Conservation (phyloP, 2,888 invertebrate genomes). For the Elmis aenea region DNA sequence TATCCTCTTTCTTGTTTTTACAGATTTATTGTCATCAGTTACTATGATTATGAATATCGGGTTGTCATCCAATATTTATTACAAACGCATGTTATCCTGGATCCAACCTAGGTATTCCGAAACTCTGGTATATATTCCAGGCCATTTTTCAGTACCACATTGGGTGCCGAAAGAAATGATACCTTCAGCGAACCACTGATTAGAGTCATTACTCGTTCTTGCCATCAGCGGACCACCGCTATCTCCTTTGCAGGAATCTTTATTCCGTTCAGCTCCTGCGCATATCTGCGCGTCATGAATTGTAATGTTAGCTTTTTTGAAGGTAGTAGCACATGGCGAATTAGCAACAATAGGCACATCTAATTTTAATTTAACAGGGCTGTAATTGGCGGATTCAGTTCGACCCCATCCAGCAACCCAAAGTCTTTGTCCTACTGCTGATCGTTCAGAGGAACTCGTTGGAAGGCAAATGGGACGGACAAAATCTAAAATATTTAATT, state of each 20-base stretch:
- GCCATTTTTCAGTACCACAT: constrained; percentile 51
- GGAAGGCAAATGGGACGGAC: constrained; percentile 21
- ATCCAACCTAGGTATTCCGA: constrained; percentile 59
- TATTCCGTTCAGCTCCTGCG: constrained; percentile 60
- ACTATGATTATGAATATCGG: too few relatives aligned
- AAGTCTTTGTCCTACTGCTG: neutral
- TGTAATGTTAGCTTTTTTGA: neutral
- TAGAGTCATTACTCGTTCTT: constrained; percentile 38
- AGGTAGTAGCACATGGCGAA: neutral
- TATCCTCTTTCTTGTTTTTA: too few relatives aligned
- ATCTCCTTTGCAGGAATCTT: constrained; percentile 59
- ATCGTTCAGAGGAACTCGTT: constrained; percentile 1
- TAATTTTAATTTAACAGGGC: neutral
- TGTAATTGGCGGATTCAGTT: neutral
- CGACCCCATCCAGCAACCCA: constrained; percentile 1
- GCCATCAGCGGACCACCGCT: constrained; percentile 63
- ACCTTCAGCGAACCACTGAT: constrained; percentile 47
- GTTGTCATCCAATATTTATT: too few relatives aligned
- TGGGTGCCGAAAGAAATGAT: constrained; percentile 53
- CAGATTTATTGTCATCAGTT: too few relatives aligned
- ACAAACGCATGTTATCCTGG: constrained; percentile 28
- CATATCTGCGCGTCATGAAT: constrained; percentile 39
- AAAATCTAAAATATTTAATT: too few relatives aligned
- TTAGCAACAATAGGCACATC: neutral
- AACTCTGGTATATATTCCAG: constrained; percentile 62